These are phyloP conservation scores for Aethina tumida DNA, from an alignment of 1,140 invertebrate genomes.

Conservation along the genomic window DNA sequence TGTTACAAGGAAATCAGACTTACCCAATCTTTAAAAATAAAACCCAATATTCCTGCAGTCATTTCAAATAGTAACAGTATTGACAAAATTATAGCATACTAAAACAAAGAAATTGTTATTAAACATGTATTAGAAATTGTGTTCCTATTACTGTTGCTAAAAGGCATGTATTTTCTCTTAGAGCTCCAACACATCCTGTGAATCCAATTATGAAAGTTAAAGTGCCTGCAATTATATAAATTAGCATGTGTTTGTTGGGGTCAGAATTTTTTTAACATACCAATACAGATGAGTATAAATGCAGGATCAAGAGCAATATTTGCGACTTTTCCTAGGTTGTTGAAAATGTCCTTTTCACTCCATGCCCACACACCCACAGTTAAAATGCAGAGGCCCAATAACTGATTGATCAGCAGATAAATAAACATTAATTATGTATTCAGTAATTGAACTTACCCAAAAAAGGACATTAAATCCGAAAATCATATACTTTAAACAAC, in stretches of 20 bases:
- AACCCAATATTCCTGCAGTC: conserved; percentile 81
- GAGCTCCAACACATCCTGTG: conserved; percentile 92
- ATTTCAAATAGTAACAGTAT: conserved; percentile 84
- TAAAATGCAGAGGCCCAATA: conserved; percentile 74
- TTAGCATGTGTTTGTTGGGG: not conserved
- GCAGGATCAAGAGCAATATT: conserved; percentile 90
- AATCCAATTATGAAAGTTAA: conserved; percentile 93
- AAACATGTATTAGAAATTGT: conserved; percentile 1
- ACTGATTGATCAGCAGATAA: conserved; percentile 41
- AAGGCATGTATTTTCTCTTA: conserved; percentile 80
- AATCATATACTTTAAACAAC: conserved; percentile 93
- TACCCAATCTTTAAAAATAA: conserved; percentile 96
- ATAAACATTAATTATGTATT: conserved; percentile 5
- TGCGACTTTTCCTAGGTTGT: conserved; percentile 80
- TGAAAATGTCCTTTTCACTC: conserved; percentile 94
- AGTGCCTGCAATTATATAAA: conserved; percentile 46
- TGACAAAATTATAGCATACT: conserved; percentile 91
- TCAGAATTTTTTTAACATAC: conserved; percentile 39
- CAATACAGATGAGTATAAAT: conserved; percentile 87
- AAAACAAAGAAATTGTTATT: conserved; percentile 38
- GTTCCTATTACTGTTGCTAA: conserved; percentile 62
- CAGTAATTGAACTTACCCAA: conserved; percentile 63
- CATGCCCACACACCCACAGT: conserved; percentile 93
- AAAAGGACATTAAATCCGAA: conserved; percentile 96
- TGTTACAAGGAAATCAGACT: conserved; percentile 32